Evolutionary conservation across 2,113 vertebrate genomes (phyloP).

Genomic region (Stegastes partitus): DNA sequence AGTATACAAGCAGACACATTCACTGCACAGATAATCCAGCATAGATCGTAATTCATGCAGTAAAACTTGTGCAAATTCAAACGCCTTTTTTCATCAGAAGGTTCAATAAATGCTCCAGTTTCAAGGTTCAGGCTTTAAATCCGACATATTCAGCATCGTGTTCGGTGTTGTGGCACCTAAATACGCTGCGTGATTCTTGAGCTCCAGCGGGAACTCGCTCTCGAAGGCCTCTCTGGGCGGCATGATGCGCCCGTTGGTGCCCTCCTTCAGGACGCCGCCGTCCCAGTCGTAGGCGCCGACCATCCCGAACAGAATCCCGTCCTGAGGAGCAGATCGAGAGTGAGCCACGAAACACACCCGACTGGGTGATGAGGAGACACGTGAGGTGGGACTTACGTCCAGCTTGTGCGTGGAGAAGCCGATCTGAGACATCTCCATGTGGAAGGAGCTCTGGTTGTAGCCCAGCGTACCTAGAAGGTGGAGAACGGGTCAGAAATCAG

Average conservation of each 20-base stretch:
- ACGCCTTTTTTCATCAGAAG: no score
- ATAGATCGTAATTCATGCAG: no score
- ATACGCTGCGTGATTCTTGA: slow-evolving; percentile 95
- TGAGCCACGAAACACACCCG: background rate
- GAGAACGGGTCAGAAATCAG: slow-evolving; percentile 35
- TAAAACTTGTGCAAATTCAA: no score
- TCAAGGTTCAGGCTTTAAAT: no score
- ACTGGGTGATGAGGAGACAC: background rate
- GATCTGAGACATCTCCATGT: slow-evolving; percentile 97
- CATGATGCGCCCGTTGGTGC: slow-evolving; percentile 77
- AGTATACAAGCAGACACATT: no score
- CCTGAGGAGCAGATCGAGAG: slow-evolving; percentile 76
- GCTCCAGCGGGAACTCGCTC: slow-evolving; percentile 89
- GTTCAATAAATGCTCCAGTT: no score
- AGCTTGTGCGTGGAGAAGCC: slow-evolving; percentile 92
- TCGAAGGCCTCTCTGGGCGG: slow-evolving; percentile 88
- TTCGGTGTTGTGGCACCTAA: slow-evolving; percentile 84
- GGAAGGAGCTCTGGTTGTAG: slow-evolving; percentile 93
- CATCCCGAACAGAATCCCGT: slow-evolving; percentile 94
- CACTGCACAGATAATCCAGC: no score
- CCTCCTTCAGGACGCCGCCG: slow-evolving; percentile 90
- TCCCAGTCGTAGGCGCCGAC: slow-evolving; percentile 98
- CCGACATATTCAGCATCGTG: background rate
- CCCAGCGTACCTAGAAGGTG: slow-evolving; percentile 87
- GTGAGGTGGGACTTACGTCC: slow-evolving; percentile 85